Evolutionary conservation across 1,140 invertebrate genomes (phyloP).

Genomic region (Aphidius gifuensis): DNA sequence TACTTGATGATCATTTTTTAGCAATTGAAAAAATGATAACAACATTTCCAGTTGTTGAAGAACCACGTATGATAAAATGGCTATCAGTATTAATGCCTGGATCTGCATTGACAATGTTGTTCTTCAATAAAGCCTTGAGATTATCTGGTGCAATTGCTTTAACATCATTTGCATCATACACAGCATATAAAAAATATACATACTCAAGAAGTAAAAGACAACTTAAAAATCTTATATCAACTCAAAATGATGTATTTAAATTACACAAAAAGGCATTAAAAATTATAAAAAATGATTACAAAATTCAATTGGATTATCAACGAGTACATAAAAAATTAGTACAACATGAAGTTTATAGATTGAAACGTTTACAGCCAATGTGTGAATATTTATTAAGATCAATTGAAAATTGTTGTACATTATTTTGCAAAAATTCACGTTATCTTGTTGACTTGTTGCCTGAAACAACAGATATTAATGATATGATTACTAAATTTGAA

Average conservation of each 20-base stretch:
- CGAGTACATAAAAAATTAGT: conserved; percentile 32
- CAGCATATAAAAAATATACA: conserved; percentile 28
- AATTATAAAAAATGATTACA: conserved; percentile 39
- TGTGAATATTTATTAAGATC: conserved; percentile 35
- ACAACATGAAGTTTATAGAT: conserved; percentile 34
- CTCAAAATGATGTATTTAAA: conserved; percentile 41
- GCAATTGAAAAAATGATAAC: conserved; percentile 32
- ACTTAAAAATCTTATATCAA: conserved; percentile 33
- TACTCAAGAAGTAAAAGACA: conserved; percentile 24
- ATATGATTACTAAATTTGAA: conserved; percentile 37
- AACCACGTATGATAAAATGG: conserved; percentile 23
- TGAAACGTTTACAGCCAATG: conserved; percentile 39
- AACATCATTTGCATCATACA: conserved; percentile 26
- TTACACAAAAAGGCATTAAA: conserved; percentile 40
- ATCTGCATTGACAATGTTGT: conserved; percentile 24
- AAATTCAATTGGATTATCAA: conserved; percentile 31
- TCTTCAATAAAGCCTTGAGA: conserved; percentile 25
- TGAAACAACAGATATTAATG: conserved; percentile 9
- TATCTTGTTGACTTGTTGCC: conserved; percentile 36
- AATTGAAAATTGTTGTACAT: conserved; percentile 34
- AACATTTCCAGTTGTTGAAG: background rate
- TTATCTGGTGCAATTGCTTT: conserved; percentile 22
- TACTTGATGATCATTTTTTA: conserved; percentile 46
- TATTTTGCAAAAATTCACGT: conserved; percentile 35
- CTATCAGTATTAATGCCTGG: conserved; percentile 30